Evolutionary conservation across 2,888 invertebrate species (phyloP), one percentile per base, ranked within the genome.

Genomic region (Portevinia maculata): DNA sequence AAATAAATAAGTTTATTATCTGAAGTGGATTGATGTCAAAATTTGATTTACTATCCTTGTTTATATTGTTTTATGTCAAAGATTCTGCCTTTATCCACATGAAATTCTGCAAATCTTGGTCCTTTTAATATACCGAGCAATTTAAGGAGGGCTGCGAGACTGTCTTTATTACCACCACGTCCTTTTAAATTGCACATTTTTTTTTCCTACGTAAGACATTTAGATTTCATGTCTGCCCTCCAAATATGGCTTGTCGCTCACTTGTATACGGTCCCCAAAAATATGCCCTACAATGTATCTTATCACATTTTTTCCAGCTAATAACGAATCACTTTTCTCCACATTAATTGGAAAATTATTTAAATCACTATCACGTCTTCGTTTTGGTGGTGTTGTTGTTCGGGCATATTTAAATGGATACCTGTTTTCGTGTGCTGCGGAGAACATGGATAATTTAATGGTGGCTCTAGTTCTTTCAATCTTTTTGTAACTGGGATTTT

Each of bases 331-430:
- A 83, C 83, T 83, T 83, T 83, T 78, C 71, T 73, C 50, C 83
- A 83, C 83, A 78, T 83, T 83, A 83, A 83, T 78, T 78, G 73
- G 71, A 83, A 83, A 83, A 78, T 78, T 83, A 83, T 83, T 83
- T 83, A 83, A 83, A 78, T 83, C 78, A 73, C 83, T 57, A 78
- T 67, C 83, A 83, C 83, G 76, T 83, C 70, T 73, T 46, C 11
- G 15, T 34, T 24, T 3, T 8, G 9, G 30, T 53, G 41, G 48
- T 60, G 17, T 69, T 48, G 39, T 50, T 48, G 13, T 50, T 50
- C 37, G 52, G 46, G 48, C 65, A 37, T 48, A 59, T 81, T 75
- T 53, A 52, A 52, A 75, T 60, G 46, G 39, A 52, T 75, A 75
- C 70, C 70, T 81, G 81, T 81, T 70, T 74, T 24, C 46, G 44